A percentile compares a stretch with the other conserved stretches of the same genome.
Conservation (phyloP, 2,113 vertebrate genomes). For the Picathartes gymnocephalus region DNA sequence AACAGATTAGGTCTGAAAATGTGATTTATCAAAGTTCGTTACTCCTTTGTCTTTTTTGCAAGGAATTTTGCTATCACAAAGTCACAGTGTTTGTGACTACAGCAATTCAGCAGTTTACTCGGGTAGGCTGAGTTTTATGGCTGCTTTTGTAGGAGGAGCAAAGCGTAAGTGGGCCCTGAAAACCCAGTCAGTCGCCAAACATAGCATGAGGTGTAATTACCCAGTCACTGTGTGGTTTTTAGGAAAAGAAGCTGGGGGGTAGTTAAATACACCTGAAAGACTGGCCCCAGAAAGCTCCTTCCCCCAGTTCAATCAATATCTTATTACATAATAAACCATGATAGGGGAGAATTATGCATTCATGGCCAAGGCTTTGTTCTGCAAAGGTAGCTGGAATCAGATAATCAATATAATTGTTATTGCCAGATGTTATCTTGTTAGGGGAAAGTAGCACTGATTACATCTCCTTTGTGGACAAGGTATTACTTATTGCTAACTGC, state of each 20-base stretch:
- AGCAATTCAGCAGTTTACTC: background rate
- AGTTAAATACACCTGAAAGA: background rate
- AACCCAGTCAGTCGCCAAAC: background rate
- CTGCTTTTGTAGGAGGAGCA: background rate
- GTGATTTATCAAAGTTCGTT: background rate
- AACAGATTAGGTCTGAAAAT: background rate
- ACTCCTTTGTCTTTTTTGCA: background rate
- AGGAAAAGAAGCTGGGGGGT: background rate
- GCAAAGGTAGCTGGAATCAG: background rate
- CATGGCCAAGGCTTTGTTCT: background rate
- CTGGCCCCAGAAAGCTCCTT: background rate
- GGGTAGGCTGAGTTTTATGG: background rate
- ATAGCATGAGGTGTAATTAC: background rate
- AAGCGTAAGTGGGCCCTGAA: background rate
- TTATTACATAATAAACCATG: background rate
- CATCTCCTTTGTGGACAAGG: background rate
- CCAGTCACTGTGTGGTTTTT: background rate
- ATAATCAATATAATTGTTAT: slow-evolving; percentile 14
- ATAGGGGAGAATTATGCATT: background rate
- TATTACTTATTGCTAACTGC: background rate
- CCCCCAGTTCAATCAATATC: background rate
- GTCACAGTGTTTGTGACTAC: background rate
- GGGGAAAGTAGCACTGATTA: background rate
- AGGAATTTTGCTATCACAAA: background rate
- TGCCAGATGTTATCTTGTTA: slow-evolving; percentile 2